Evolutionary conservation across 35 echinoderm and acorn worm species (phyloP).

Genomic region (Apostichopus japonicus): DNA sequence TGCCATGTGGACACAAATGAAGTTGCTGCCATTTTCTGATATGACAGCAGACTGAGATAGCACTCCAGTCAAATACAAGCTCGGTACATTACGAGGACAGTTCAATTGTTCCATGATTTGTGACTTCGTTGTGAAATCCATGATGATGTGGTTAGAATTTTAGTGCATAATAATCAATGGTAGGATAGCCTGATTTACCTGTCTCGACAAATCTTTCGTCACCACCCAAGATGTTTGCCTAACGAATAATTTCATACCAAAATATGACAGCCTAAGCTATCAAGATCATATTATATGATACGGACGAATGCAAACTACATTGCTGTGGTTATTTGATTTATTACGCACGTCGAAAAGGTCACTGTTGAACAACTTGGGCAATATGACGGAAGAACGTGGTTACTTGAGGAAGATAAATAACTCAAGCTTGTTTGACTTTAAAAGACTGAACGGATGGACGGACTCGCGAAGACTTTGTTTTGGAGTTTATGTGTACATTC

Average conservation of each 20-base stretch:
- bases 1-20: too few species aligned
- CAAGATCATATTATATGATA: neutral
- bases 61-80: too few species aligned
- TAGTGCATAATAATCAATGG: neutral
- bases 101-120: conserved; percentile 11
- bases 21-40: too few species aligned
- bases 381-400: neutral
- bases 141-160: neutral
- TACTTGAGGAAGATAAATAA: neutral
- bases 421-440: too few species aligned
- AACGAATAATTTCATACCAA: neutral
- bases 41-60: too few species aligned
- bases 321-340: neutral
- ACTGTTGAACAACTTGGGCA: neutral
- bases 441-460: too few species aligned
- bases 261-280: conserved; percentile 4
- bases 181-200: neutral
- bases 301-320: neutral
- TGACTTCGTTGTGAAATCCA: neutral
- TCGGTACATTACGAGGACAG: neutral
- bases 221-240: conserved; percentile 21
- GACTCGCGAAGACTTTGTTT: too few species aligned
- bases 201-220: neutral
- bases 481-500: too few species aligned
- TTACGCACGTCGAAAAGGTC: neutral